phyloP scores from a whole-genome alignment of 2,113 vertebrate genomes.

The Plestiodon gilberti region DNA sequence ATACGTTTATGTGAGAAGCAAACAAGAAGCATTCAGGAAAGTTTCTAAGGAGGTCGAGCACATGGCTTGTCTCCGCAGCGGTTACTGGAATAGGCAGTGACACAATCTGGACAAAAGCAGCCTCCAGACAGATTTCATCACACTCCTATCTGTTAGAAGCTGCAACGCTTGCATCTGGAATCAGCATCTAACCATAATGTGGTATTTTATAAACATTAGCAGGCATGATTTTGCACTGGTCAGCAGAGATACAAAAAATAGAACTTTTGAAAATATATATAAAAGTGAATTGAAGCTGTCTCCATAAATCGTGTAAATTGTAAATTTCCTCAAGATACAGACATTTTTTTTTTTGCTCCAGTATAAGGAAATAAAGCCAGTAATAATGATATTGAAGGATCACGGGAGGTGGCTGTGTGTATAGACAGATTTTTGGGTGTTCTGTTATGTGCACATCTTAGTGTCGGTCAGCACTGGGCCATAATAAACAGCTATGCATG shows the following conservation, averaged over 20 bases:
- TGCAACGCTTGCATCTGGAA: conserved; percentile 89
- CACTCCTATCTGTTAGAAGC: conserved; percentile 87
- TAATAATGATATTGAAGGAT: conserved; percentile 64
- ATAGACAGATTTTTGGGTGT: conserved; percentile 33
- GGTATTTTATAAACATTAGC: conserved; percentile 93
- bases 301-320: conserved; percentile 79
- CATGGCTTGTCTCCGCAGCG: conserved; percentile 15
- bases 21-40: conserved; percentile 44
- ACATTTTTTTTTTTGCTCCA: conserved; percentile 34
- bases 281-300: conserved; percentile 80
- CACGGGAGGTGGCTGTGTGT: conserved; percentile 33
- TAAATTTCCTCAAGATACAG: conserved; percentile 74
- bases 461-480: not conserved
- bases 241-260: conserved; percentile 82
- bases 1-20: conserved; percentile 31
- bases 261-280: conserved; percentile 74
- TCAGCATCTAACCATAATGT: conserved; percentile 86
- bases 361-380: conserved; percentile 71
- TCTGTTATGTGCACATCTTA: conserved; percentile 48
- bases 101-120: conserved; percentile 78
- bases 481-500: not conserved
- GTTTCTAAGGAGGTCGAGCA: conserved; percentile 40
- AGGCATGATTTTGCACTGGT: conserved; percentile 87
- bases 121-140: conserved; percentile 89
- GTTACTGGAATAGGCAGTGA: conserved; percentile 63